These are phyloP conservation scores for Cremastinae sp. DNA, from an alignment of 2,888 invertebrate genomes.

Conservation along the genomic window DNA sequence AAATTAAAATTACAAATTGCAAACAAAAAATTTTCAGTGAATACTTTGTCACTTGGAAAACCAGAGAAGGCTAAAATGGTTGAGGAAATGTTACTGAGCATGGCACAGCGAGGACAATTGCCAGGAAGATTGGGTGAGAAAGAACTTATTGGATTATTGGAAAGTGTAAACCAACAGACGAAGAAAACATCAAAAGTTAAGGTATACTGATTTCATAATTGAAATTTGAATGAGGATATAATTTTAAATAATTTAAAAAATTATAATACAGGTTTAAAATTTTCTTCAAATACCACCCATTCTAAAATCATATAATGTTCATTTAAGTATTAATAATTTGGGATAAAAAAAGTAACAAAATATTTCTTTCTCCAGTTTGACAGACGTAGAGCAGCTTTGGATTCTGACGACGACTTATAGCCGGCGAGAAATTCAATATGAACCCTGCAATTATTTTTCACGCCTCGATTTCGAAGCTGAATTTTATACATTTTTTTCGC, in stretches of 20 bases:
- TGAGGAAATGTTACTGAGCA: slow-evolving; percentile 95
- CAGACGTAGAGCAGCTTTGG: slow-evolving; percentile 92
- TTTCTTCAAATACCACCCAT: too few species aligned
- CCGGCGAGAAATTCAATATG: slow-evolving; percentile 49
- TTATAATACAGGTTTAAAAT: too few species aligned
- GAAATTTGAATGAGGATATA: too few species aligned
- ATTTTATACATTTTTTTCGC: slow-evolving; percentile 10
- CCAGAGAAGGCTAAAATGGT: slow-evolving; percentile 98
- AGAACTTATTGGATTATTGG: slow-evolving; percentile 91
- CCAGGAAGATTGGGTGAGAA: slow-evolving; percentile 91
- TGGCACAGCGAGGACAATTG: slow-evolving; percentile 96
- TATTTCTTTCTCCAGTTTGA: slow-evolving; percentile 85
- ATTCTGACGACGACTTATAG: slow-evolving; percentile 88
- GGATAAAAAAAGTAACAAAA: slow-evolving; percentile 20
- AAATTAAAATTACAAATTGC: too few species aligned
- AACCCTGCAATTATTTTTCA: slow-evolving; percentile 29
- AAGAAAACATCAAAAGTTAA: slow-evolving; percentile 89
- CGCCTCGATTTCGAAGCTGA: background rate
- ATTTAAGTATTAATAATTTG: slow-evolving; percentile 6
- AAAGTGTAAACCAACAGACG: slow-evolving; percentile 92
- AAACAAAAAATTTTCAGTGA: slow-evolving; percentile 85
- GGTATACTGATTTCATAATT: slow-evolving; percentile 77
- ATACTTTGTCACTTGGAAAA: slow-evolving; percentile 95
- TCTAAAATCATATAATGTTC: slow-evolving; percentile 9
- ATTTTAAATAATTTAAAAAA: too few species aligned